Evolutionary conservation across 2,113 vertebrate species (phyloP).

Genomic region (Tamias sibiricus): DNA sequence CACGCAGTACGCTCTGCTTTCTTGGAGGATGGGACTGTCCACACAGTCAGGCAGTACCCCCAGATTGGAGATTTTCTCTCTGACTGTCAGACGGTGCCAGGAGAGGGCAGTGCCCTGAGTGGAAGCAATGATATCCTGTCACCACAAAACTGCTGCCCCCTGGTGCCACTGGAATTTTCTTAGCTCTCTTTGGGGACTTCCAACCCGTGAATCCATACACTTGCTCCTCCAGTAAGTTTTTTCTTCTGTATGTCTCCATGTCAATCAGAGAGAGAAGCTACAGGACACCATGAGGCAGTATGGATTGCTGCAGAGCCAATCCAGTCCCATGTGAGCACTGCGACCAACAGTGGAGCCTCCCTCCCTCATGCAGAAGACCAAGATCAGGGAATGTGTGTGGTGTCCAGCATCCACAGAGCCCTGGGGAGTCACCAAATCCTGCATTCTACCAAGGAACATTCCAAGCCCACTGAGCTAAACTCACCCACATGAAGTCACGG

Average conservation of each 20-base stretch:
- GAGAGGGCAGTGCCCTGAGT: background rate
- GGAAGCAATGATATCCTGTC: background rate
- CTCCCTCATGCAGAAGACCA: background rate
- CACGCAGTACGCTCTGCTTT: background rate
- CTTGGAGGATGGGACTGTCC: background rate
- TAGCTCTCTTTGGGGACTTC: background rate
- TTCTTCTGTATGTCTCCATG: background rate
- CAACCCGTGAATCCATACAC: background rate
- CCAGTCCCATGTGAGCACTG: rapidly evolving
- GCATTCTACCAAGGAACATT: background rate
- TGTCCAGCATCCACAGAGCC: background rate
- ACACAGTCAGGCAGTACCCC: background rate
- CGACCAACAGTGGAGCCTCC: background rate
- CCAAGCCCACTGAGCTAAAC: background rate
- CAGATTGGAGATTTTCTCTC: background rate
- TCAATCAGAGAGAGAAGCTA: background rate
- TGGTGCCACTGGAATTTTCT: background rate
- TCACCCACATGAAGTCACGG: background rate
- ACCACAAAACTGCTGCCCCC: background rate
- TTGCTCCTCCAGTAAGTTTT: background rate
- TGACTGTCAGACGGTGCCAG: background rate
- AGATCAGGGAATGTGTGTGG: rapidly evolving
- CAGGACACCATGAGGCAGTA: background rate
- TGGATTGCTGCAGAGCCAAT: background rate
- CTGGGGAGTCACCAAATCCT: background rate